Conservation (phyloP, 1,140 invertebrate species). For the Drosophila paulistorum region DNA sequence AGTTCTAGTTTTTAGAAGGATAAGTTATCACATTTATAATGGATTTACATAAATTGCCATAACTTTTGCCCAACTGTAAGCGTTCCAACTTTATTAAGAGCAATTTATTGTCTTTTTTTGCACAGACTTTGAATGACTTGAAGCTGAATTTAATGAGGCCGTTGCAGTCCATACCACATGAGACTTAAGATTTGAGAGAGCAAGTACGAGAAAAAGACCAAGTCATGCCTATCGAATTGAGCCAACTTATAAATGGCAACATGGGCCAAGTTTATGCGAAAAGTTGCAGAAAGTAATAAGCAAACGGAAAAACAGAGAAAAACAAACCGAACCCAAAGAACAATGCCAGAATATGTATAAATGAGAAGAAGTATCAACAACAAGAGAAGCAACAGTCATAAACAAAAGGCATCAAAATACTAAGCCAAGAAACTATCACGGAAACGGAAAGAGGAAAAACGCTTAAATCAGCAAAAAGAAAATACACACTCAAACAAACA, state of each 20-base stretch:
- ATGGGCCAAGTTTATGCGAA: constrained; percentile 75
- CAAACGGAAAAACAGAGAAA: constrained; percentile 40
- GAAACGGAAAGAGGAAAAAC: constrained; percentile 48
- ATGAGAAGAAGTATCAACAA: constrained; percentile 37
- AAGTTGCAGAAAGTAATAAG: constrained; percentile 72
- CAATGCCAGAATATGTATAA: constrained; percentile 2
- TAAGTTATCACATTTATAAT: constrained; percentile 17
- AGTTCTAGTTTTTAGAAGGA: neutral
- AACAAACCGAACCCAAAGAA: constrained; percentile 15
- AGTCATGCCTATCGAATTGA: constrained; percentile 41
- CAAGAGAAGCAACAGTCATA: constrained; percentile 54
- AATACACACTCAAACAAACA: constrained; percentile 1
- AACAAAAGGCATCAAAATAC: constrained; percentile 51
- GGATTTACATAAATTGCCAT: constrained; percentile 33
- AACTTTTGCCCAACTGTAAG: constrained; percentile 14
- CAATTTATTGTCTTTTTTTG: constrained; percentile 55
- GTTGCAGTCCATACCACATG: constrained; percentile 59
- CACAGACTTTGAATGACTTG: constrained; percentile 48
- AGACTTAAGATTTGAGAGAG: constrained; percentile 32
- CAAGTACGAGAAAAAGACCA: neutral
- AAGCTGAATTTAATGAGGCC: constrained; percentile 68
- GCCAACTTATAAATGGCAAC: constrained; percentile 71
- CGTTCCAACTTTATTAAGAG: constrained; percentile 51
- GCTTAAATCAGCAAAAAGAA: constrained; percentile 65
- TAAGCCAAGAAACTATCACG: constrained; percentile 42